Evolutionary conservation across 2,113 vertebrate species (phyloP).

Genomic region (Gobio gobio): DNA sequence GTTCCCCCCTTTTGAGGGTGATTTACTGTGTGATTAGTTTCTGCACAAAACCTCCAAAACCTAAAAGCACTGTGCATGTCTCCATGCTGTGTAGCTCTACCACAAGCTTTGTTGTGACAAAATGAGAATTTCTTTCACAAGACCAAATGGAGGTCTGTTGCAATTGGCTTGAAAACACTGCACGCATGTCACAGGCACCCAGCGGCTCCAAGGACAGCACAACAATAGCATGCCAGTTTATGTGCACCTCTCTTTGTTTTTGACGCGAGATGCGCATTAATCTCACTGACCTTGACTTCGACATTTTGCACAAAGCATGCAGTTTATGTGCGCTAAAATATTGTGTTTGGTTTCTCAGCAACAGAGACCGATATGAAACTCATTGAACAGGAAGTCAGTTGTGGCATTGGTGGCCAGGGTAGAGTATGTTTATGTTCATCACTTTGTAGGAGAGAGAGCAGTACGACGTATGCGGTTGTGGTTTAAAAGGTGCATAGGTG

Average conservation of each 20-base stretch:
- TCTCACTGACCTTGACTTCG: constrained; percentile 6
- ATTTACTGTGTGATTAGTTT: not conserved
- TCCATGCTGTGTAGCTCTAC: not conserved
- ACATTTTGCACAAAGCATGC: constrained; percentile 19
- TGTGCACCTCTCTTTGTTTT: not conserved
- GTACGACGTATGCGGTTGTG: constrained; percentile 49
- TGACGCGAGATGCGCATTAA: not conserved
- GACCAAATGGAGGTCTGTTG: constrained; percentile 22
- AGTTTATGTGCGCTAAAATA: constrained; percentile 30
- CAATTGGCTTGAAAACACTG: constrained; percentile 19
- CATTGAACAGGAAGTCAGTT: constrained; percentile 80
- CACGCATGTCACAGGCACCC: not conserved
- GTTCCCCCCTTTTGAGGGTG: constrained; percentile 7
- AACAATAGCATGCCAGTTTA: not conserved
- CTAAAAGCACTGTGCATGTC: not conserved
- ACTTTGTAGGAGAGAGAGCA: constrained; percentile 62
- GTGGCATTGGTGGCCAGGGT: constrained; percentile 75
- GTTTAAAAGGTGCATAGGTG: constrained; percentile 46
- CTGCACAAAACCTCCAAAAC: constrained; percentile 6
- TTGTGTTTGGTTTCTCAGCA: constrained; percentile 69
- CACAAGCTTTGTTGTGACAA: constrained; percentile 22
- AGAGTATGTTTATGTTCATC: constrained; percentile 72
- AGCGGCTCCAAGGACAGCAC: not conserved
- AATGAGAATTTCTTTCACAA: constrained; percentile 17
- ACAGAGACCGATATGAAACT: constrained; percentile 68